Conservation (phyloP, 2,888 invertebrate genomes). For the Drosophila nigritarsus region DNA sequence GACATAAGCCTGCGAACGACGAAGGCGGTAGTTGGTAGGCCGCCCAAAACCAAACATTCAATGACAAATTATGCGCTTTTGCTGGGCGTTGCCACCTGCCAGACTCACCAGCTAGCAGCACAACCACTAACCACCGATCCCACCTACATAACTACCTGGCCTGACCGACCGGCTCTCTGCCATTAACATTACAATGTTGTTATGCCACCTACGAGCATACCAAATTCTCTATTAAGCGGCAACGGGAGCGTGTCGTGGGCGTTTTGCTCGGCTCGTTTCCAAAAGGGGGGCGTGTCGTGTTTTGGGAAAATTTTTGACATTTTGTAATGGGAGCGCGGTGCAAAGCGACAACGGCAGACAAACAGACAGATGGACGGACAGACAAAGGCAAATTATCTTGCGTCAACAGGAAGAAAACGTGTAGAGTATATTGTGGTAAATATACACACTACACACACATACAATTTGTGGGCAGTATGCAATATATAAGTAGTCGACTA, state of each 20-base stretch:
- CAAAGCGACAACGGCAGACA: constrained; percentile 13
- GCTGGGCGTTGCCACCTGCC: constrained; percentile 64
- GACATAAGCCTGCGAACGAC: constrained; percentile 60
- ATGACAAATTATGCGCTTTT: constrained; percentile 79
- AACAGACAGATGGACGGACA: constrained; percentile 30
- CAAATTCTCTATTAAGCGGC: constrained; percentile 34
- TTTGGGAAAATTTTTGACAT: constrained; percentile 70
- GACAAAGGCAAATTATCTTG: constrained; percentile 74
- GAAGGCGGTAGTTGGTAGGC: constrained; percentile 13
- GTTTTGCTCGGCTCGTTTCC: constrained; percentile 57
- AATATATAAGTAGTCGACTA: constrained; percentile 26
- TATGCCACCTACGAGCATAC: constrained; percentile 72
- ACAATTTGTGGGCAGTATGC: constrained; percentile 25
- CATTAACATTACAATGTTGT: constrained; percentile 61
- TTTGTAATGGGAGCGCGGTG: constrained; percentile 68
- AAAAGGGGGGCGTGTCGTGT: constrained; percentile 49
- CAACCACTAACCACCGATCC: constrained; percentile 20
- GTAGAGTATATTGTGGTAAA: constrained; percentile 43
- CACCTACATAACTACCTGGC: constrained; percentile 47
- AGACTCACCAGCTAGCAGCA: constrained; percentile 21
- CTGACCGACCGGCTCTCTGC: constrained; percentile 21
- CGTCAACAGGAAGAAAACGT: constrained; percentile 73
- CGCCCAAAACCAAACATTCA: constrained; percentile 74
- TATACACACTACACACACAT: constrained; percentile 4
- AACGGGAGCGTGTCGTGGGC: constrained; percentile 67